Evolutionary conservation across 2,797 vertebrate species (phyloP).

Genomic region (Apogon talboti): DNA sequence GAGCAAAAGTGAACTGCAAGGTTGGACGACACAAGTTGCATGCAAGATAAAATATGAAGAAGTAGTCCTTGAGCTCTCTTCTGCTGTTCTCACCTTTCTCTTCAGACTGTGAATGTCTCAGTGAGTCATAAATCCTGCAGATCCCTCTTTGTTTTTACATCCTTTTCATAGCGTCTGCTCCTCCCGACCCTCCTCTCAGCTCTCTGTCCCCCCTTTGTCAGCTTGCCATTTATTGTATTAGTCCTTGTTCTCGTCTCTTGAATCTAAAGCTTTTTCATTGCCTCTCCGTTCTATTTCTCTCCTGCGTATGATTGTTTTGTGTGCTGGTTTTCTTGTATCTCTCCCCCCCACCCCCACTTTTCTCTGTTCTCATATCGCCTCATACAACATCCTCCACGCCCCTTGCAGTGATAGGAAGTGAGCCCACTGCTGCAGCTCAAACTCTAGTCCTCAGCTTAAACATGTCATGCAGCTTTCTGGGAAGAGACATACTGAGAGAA

Average conservation of each 20-base stretch:
- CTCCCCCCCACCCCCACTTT: not conserved
- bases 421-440: conserved; percentile 6
- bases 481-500: too few species aligned
- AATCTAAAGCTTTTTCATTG: not conserved
- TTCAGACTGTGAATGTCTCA: conserved; percentile 15
- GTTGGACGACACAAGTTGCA: not conserved
- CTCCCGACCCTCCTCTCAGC: not conserved
- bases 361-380: conserved; percentile 2
- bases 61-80: not conserved
- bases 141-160: conserved; percentile 1
- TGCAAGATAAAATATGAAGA: not conserved
- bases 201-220: not conserved
- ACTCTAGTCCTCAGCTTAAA: not conserved
- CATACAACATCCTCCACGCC: not conserved
- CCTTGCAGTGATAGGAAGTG: conserved; percentile 43
- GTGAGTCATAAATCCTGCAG: conserved; percentile 25
- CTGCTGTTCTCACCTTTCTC: conserved; percentile 22
- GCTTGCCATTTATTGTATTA: not conserved
- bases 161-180: not conserved
- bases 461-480: not conserved
- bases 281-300: not conserved
- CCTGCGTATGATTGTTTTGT: conserved; percentile 8
- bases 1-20: not conserved
- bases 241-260: not conserved
- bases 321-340: not conserved